Evolutionary conservation across 1,140 invertebrate genomes (phyloP), one percentile per base, ranked within the genome.

Genomic region (Contarinia nasturtii): DNA sequence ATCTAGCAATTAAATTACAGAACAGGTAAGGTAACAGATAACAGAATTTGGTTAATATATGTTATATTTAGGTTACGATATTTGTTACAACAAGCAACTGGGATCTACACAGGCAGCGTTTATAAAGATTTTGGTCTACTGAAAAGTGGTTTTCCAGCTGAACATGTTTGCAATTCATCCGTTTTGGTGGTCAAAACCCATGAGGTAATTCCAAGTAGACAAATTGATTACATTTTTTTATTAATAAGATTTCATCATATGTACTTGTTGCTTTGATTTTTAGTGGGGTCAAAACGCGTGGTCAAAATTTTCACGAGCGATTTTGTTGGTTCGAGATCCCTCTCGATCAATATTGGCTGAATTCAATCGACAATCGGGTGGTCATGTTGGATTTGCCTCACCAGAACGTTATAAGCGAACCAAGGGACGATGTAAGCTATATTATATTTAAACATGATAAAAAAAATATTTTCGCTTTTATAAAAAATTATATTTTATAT

Each of bases 71-170:
- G 27, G 4, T 60, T 86, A 2, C 58, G 82, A 20, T 85, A 84
- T 57, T 62, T 86, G 15, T 56, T 86, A 33, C 81, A 86, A 58
- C 79, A 84, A 65, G 73, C 74, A 18, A 82, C 81, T 57, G 81
- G 81, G 45, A 66, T 80, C 10, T 69, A 76, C 36, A 84, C 80
- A 5, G 84, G 83, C 15, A 83, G 80, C 49, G 74, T 84, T 17
- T 86, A 85, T 62, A 80, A 79, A 67, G 81, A 86, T 54, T 80
- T 75, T 57, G 76, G 77, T 33, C 69, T 82, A 11, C 60, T 77
- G 47, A 72, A 78, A 52, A 78, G 81, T 52, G 83, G 83, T 10
- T 86, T 86, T 57, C 81, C 80, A 10, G 82, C 76, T 2, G 84
- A 86, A 60, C 80, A 76, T 54, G 67, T 85, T 2, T 67, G 68